A percentile compares a stretch with the other conserved stretches of the same genome.
Evolutionary conservation across 2,113 vertebrate species (phyloP).

Genomic region (Coptodon bakossiorum): DNA sequence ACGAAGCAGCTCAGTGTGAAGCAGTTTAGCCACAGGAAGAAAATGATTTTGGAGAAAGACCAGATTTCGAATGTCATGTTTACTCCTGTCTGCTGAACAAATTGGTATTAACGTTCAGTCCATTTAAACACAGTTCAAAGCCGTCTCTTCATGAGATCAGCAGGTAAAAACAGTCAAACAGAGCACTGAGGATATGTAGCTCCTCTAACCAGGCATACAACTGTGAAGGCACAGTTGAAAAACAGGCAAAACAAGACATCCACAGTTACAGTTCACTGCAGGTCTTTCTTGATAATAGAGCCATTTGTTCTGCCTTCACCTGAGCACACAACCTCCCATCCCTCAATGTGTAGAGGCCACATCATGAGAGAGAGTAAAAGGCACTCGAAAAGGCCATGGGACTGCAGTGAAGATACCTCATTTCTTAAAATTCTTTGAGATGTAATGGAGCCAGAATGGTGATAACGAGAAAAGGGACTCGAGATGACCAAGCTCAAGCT

Average conservation of each 20-base stretch:
- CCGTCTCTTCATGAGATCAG: not conserved
- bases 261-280: not conserved
- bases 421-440: not conserved
- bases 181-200: not conserved
- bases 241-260: constrained; percentile 21
- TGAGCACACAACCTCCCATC: not conserved
- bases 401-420: not conserved
- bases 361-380: not conserved
- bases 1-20: not conserved
- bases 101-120: not conserved
- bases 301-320: constrained; percentile 8
- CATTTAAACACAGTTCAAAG: not conserved
- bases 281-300: constrained; percentile 1
- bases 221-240: constrained; percentile 12
- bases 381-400: not conserved
- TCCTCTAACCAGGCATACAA: not conserved
- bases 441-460: not conserved
- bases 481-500: not conserved
- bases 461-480: not conserved
- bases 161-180: not conserved
- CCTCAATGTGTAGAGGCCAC: not conserved
- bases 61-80: not conserved
- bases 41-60: not conserved
- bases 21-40: not conserved
- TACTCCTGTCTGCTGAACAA: not conserved